These are phyloP conservation scores for Tetramorium alpestre DNA, from an alignment of 1,140 invertebrate genomes.

Conservation along the genomic window DNA sequence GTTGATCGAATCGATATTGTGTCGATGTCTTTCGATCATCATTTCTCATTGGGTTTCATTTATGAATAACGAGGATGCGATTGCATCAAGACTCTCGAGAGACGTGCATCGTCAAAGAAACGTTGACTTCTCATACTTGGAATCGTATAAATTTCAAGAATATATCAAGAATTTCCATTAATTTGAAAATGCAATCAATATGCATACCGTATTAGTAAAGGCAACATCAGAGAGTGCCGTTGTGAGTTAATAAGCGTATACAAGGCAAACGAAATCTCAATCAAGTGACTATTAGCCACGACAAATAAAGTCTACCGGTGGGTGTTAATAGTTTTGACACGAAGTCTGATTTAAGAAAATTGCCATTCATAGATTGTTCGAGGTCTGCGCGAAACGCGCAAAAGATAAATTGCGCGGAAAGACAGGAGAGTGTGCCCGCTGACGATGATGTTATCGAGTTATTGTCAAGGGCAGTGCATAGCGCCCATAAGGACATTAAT, in stretches of 20 bases:
- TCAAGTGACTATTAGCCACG: constrained; percentile 69
- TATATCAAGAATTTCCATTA: background rate
- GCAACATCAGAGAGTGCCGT: background rate
- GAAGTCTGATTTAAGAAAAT: constrained; percentile 75
- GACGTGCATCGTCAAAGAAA: background rate
- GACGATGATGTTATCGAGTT: constrained; percentile 60
- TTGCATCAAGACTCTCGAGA: background rate
- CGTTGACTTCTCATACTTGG: background rate
- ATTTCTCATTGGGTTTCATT: no score
- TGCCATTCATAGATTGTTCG: constrained; percentile 75
- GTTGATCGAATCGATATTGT: no score
- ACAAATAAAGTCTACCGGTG: constrained; percentile 64
- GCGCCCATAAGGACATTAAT: constrained; percentile 68
- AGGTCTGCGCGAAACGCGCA: constrained; percentile 73
- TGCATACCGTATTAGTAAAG: background rate
- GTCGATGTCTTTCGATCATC: no score
- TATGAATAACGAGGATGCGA: background rate
- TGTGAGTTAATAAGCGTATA: constrained; percentile 1
- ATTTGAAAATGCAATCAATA: constrained; percentile 1
- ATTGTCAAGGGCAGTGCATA: constrained; percentile 69
- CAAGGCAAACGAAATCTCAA: constrained; percentile 54
- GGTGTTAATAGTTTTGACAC: constrained; percentile 69
- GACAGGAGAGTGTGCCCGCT: constrained; percentile 53
- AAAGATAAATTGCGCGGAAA: constrained; percentile 75
- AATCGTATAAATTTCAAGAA: background rate